A percentile compares a stretch with the other conserved stretches of the same genome.
phyloP scores from a whole-genome alignment of 2,888 invertebrate genomes.

The Heliconius ismenius region DNA sequence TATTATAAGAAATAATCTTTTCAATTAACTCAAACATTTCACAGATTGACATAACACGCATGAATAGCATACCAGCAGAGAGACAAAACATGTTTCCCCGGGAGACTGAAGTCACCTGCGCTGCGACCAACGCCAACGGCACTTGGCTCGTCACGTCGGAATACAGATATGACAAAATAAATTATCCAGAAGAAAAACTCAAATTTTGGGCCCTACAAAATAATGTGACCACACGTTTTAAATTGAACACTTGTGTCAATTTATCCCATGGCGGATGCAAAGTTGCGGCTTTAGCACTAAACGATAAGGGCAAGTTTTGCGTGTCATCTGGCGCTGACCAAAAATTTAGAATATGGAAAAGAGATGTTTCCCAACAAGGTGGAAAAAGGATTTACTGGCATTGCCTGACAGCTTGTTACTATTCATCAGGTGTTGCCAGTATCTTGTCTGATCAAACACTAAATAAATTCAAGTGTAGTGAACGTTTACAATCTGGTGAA shows the following conservation, averaged over 20 bases:
- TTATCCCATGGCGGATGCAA: constrained; percentile 73
- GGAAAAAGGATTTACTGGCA: constrained; percentile 57
- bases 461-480: constrained; percentile 63
- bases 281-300: constrained; percentile 66
- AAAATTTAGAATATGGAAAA: constrained; percentile 73
- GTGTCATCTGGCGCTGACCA: constrained; percentile 74
- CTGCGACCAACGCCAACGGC: constrained; percentile 66
- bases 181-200: constrained; percentile 71
- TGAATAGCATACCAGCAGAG: constrained; percentile 69
- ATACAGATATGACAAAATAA: constrained; percentile 70
- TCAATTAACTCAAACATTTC: constrained; percentile 35
- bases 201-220: constrained; percentile 67
- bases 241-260: constrained; percentile 70
- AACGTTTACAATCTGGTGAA: constrained; percentile 42
- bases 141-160: constrained; percentile 74
- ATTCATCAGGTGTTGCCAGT: constrained; percentile 68
- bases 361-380: constrained; percentile 52
- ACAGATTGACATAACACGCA: constrained; percentile 77
- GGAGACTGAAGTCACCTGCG: constrained; percentile 74
- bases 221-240: constrained; percentile 58
- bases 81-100: constrained; percentile 69
- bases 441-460: constrained; percentile 62
- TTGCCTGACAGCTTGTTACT: constrained; percentile 74
- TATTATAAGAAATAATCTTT: background rate
- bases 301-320: constrained; percentile 66